Base-by-base conservation (phyloP, 2,113 vertebrate genomes). In the Microtus richardsoni region DNA sequence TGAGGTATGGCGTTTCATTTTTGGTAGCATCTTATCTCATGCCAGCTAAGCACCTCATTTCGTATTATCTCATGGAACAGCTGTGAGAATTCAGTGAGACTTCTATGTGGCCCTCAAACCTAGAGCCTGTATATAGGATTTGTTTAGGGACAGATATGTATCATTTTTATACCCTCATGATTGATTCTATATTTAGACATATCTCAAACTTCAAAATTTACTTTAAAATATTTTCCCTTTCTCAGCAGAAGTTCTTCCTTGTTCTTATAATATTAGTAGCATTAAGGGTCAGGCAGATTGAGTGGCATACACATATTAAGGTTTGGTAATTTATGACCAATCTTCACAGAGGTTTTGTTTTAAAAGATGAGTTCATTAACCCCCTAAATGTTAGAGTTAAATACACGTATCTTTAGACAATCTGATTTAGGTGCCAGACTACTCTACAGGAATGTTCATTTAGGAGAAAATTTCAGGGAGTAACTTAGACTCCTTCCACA, bases 1-100 rank as follows among this genome's bases (percentile, higher is more conserved):
- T 47, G 10, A 70, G 91, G 30, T 58, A 75, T 39, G 12, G 36
- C 68, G 68, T 93, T 89, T 83, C 90, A 70, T 93, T 91, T 93
- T 89, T 84, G 71, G 44, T 47, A 89, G 36, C 47, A 28, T 87
- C 70, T 52, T 91, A 66, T 92, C 83, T 96, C 68, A 47, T 54
- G n/a, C 28, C 12, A 70, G 64, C 82, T 82, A 86, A 94, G 62
- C 33, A n/a, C 30, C n/a, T 89, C 88, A 64, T 93, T 83, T 70
- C 13, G 93, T 70, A 78, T 82, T 87, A 73, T 49, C 74, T 91
- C 70, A 26, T 16, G n/a, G n/a, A 54, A 36, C 30, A 33, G 68
- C 68, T 64, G 28, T 30, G 41, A 54, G 30, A 62, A 71, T 68
- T 88, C 41, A 91, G 78, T 66, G 21, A 86, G 4, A 60, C 44